Percentiles rank a stretch among this genome's conserved stretches.
Conservation (phyloP, 2,888 invertebrate species). For the Thera obeliscata region DNA sequence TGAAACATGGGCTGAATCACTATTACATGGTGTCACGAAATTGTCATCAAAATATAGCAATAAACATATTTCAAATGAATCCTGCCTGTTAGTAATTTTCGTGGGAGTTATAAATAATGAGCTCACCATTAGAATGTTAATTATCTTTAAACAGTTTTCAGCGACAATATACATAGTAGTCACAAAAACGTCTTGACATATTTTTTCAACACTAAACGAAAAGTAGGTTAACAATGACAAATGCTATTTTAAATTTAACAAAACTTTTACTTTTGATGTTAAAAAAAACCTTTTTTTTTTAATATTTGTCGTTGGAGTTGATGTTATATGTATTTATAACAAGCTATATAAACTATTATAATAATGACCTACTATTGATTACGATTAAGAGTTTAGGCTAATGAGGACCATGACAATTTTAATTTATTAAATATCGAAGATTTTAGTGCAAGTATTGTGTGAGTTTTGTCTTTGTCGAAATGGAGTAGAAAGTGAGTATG, state of each 20-base stretch:
- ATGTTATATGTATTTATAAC: background rate
- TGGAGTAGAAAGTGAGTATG: no score
- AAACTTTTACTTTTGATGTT: no score
- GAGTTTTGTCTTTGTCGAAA: no score
- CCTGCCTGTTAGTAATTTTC: conserved; percentile 37
- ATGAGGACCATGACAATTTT: no score
- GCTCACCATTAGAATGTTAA: conserved; percentile 44
- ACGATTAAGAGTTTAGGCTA: no score
- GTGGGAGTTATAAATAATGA: conserved; percentile 39
- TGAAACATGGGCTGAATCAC: conserved; percentile 13
- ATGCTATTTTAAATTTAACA: conserved; percentile 33
- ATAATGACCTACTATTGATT: no score
- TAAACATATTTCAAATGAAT: conserved; percentile 41
- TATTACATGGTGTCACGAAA: conserved; percentile 38
- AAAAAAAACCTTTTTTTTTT: conserved; percentile 33
- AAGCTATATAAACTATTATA: no score
- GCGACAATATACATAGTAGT: conserved; percentile 49
- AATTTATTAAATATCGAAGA: no score
- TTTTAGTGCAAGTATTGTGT: no score
- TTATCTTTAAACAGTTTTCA: conserved; percentile 56
- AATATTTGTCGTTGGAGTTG: conserved; percentile 31
- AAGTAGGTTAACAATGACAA: conserved; percentile 68
- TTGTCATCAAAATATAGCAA: conserved; percentile 43
- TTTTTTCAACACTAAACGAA: conserved; percentile 42
- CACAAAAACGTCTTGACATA: conserved; percentile 57